Base-by-base conservation (phyloP, 2,113 vertebrate species). In the Uria aalge region DNA sequence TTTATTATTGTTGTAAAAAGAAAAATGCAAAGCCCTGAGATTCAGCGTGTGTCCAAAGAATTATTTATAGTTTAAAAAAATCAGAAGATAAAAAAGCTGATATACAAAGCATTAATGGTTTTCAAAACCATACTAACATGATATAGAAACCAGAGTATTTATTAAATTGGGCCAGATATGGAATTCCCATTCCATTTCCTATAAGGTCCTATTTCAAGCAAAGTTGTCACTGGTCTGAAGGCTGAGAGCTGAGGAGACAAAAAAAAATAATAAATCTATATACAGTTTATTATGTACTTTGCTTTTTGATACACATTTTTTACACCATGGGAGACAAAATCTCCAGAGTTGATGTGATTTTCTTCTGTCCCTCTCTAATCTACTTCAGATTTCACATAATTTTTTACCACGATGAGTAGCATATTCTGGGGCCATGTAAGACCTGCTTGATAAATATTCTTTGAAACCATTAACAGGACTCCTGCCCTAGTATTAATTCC, bases 361-460 rank as follows among this genome's bases (percentile, higher is more conserved):
- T 67, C 20, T 69, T 11, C 36, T 66, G 6, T 24, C 3, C 10
- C 30, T 82, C 30, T 14, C 6, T 27, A 34, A 2, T 38, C 9
- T 84, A 21, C 5, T 66, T 92, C 53, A 92, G 5, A 43, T 77
- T 57, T 91, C 27, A 43, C 1, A 1, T 32, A 4, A 3, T 29
- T 62, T 68, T 72, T 59, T 13, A 45, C 21, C 3, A 3, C n/a
- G 3, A 29, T 15, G 12, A 1, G 0, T 34, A 56, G 1, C 11
- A 23, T 40, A 22, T 45, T 83, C 27, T 57, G 22, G 19, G 9
- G 8, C 10, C 34, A 36, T 1, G 2, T 12, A 36, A 84, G 12
- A 69, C 14, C 4, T 3, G 0, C 14, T 78, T 63, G n/a, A 68
- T 9, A 71, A n/a, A 73, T 57, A 55, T 19, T 75, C 20, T 48